Base-by-base conservation (phyloP, 2,113 vertebrate species). In the Gymnocephalus cernua region DNA sequence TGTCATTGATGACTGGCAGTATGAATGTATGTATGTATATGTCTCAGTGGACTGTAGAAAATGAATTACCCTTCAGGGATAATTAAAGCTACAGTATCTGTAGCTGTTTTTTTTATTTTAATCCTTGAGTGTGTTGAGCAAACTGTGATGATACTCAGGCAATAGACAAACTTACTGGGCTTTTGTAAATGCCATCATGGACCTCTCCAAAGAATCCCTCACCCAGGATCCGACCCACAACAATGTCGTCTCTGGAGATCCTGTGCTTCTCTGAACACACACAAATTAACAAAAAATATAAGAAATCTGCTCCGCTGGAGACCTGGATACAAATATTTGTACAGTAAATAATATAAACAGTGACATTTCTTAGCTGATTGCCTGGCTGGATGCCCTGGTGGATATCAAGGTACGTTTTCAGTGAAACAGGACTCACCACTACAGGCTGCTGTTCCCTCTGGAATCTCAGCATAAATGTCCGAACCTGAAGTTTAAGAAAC, bases 151-250 rank as follows among this genome's bases (percentile, higher is more conserved):
- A 41, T 41, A 41, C 38, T 41, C 38, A 74, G 25, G 63, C 16
- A 19, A 1, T 1, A 80, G 32, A 11, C 15, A 5, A 80, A 93
- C 97, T 95, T 89, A 97, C 98, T 0, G 93, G 94, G 73, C 94
- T 96, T 53, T 95, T 97, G 86, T 97, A 99, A 76, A 96, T 84
- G 21, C 97, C 98, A 19, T 97, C 96, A 0, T 98, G 96, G 68
- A 99, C 98, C 83, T 98, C 97, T 41, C 98, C 98, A 0, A 99
- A 99, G 86, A 98, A 98, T 29, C 98, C 98, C 91, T 99, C 98
- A 0, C 98, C 98, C 0, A 99, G 94, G 87, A 98, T 97, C 54
- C 94, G 92, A 54, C 96, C 97, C 79, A 99, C 90, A 0, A 92
- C 79, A 2, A 99, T 27, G 1, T 96, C 95, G 9, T 96, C 94